Percentiles rank a stretch among this genome's conserved stretches.
Conservation (phyloP, 2,797 vertebrate species). For the Kryptopterus vitreolus region DNA sequence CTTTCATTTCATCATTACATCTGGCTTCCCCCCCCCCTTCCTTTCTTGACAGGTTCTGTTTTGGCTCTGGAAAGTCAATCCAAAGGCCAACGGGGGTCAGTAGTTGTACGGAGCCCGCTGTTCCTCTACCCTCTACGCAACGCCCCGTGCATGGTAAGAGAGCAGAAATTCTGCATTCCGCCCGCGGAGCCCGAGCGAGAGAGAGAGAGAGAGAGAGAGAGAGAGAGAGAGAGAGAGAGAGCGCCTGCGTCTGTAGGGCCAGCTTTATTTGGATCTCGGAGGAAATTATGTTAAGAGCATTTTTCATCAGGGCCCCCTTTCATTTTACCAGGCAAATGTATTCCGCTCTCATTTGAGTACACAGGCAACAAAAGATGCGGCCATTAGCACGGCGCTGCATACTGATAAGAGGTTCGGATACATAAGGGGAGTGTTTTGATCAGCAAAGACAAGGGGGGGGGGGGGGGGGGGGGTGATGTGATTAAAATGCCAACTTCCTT, state of each 20-base stretch:
- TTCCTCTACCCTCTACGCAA: slow-evolving; percentile 92
- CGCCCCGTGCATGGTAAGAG: slow-evolving; percentile 87
- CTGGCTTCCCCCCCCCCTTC: slow-evolving; percentile 30
- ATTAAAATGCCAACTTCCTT: slow-evolving; percentile 39
- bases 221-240: not conserved
- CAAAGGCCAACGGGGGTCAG: slow-evolving; percentile 68
- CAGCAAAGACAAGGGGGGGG: slow-evolving; percentile 30
- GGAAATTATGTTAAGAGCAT: slow-evolving; percentile 41
- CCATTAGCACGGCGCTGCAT: slow-evolving; percentile 37
- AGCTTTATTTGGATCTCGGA: slow-evolving; percentile 42
- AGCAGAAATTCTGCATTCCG: slow-evolving; percentile 25
- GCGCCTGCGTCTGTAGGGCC: slow-evolving; percentile 10
- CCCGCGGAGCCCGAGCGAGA: not conserved
- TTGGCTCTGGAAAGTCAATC: slow-evolving; percentile 82
- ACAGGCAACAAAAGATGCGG: slow-evolving; percentile 22
- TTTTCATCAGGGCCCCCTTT: slow-evolving; percentile 44
- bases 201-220: not conserved
- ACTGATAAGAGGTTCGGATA: slow-evolving; percentile 34
- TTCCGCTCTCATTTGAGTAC: slow-evolving; percentile 33
- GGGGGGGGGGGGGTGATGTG: slow-evolving; percentile 5
- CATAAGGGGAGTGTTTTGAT: slow-evolving; percentile 8
- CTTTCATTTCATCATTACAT: slow-evolving; percentile 27
- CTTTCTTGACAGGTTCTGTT: slow-evolving; percentile 70
- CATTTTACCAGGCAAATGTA: slow-evolving; percentile 34
- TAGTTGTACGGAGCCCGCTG: slow-evolving; percentile 77